Percentiles rank a stretch among this genome's conserved stretches.
These are phyloP conservation scores for Smithornis capensis DNA, from an alignment of 2,113 vertebrate species.

Conservation along the genomic window DNA sequence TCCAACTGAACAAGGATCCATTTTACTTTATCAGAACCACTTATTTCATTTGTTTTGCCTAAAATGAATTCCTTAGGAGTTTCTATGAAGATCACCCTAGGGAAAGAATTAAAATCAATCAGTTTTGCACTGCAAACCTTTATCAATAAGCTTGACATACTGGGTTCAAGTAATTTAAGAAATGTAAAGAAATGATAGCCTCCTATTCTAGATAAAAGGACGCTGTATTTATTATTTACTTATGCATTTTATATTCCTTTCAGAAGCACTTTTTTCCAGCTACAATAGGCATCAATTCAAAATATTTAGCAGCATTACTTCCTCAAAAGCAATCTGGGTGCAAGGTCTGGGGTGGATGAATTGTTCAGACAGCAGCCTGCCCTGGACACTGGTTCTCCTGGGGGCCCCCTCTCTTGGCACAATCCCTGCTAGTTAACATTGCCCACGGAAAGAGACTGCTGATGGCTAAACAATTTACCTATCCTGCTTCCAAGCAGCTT, in stretches of 20 bases:
- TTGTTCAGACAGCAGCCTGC: not conserved
- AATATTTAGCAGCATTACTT: not conserved
- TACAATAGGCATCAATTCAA: not conserved
- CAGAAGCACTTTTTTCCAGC: not conserved
- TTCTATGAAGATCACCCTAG: conserved; percentile 44
- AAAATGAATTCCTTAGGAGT: not conserved
- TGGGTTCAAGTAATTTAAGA: not conserved
- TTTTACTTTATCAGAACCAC: conserved; percentile 35
- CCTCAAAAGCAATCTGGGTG: not conserved
- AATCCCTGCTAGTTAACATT: not conserved
- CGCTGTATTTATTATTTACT: not conserved
- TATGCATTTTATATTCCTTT: not conserved
- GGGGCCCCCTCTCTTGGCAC: not conserved
- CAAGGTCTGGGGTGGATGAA: not conserved
- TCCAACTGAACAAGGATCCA: conserved; percentile 80
- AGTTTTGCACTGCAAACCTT: conserved; percentile 39
- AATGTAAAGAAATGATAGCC: not conserved
- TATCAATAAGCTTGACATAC: not conserved
- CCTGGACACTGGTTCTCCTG: not conserved
- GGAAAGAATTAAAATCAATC: conserved; percentile 61
- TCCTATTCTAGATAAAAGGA: not conserved
- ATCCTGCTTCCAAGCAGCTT: not conserved
- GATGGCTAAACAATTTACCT: not conserved
- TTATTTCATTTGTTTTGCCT: not conserved
- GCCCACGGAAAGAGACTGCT: not conserved